Conservation (phyloP, 92 coral and sea anemone genomes). For the Scolanthus callimorphus region DNA sequence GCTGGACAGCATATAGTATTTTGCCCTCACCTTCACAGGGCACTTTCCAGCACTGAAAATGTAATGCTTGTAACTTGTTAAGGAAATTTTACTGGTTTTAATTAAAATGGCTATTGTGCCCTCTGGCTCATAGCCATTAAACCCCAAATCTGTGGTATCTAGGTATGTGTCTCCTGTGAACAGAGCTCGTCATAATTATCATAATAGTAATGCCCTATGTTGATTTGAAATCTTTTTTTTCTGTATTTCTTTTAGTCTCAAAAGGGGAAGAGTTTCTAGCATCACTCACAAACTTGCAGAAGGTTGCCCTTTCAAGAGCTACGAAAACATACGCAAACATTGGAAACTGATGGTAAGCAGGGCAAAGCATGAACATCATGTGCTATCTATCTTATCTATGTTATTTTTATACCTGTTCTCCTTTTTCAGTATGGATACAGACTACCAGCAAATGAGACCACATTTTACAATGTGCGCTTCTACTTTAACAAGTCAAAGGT, state of each 20-base stretch:
- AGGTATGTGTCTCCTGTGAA: no score
- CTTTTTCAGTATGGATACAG: constrained; percentile 84
- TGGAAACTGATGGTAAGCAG: constrained; percentile 88
- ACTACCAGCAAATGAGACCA: constrained; percentile 61
- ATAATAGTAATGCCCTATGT: no score
- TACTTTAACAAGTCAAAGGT: constrained; percentile 36
- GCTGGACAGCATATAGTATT: no score
- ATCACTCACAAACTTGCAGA: constrained; percentile 61
- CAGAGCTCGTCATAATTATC: no score
- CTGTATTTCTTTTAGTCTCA: constrained; percentile 49
- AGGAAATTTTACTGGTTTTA: no score
- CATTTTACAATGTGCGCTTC: constrained; percentile 78
- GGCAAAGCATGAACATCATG: not conserved
- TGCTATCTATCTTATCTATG: not conserved
- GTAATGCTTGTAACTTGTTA: no score
- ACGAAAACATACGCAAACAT: constrained; percentile 79
- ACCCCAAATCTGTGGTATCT: no score
- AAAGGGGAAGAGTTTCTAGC: constrained; percentile 71
- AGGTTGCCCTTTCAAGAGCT: constrained; percentile 50
- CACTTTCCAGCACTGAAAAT: no score
- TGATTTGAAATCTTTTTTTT: not conserved
- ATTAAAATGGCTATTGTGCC: no score
- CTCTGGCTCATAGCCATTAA: no score
- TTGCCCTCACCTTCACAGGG: no score
- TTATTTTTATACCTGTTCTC: no score